Evolutionary conservation across 1,140 invertebrate species (phyloP), one percentile per base, ranked within the genome.

Genomic region (Drosophila takahashii): DNA sequence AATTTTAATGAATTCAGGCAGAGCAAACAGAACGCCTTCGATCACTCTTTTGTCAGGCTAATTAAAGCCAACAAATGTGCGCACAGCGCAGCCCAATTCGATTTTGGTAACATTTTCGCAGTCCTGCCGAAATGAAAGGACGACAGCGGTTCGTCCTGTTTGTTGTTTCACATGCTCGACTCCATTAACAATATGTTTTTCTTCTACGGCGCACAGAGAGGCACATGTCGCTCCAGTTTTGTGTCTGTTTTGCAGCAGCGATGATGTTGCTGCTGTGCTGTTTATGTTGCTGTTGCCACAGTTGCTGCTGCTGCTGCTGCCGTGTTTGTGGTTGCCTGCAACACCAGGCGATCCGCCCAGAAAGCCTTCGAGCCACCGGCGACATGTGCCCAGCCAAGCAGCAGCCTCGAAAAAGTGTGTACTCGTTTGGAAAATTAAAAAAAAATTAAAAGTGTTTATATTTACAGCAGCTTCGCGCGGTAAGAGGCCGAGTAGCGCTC

Each of bases 171-270:
- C 83, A 87, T 87, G 83, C 79, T 84, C 79, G 67, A 79, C 83
- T 87, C 83, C 84, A 87, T 87, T 87, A 89, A 87, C 76, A 89
- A 87, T 87, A 84, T 89, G 84, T 89, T 89, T 79, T 89, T 65
- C 79, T 70, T 71, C 45, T 65, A 26, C 65, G 41, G n/a, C 58
- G 65, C 69, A 70, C 60, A 58, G 39, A 62, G 51, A 37, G 22
- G 26, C 51, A 42, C 58, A 77, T 77, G 74, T 77, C 73, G 62
- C 73, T 75, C 39, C 56, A 39, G 59, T 77, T 76, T 50, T 48
- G 66, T 58, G 45, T 58, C 47, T 32, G 27, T 50, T n/a, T n/a
- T n/a, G n/a, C n/a, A n/a, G 27, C n/a, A 3, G 5, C 10, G 62
- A 22, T 37, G 45, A 16, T 36, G 37, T 45, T 48, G 32, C 45